Conservation (phyloP, 2,888 invertebrate genomes). For the Pristionchus japonicus region DNA sequence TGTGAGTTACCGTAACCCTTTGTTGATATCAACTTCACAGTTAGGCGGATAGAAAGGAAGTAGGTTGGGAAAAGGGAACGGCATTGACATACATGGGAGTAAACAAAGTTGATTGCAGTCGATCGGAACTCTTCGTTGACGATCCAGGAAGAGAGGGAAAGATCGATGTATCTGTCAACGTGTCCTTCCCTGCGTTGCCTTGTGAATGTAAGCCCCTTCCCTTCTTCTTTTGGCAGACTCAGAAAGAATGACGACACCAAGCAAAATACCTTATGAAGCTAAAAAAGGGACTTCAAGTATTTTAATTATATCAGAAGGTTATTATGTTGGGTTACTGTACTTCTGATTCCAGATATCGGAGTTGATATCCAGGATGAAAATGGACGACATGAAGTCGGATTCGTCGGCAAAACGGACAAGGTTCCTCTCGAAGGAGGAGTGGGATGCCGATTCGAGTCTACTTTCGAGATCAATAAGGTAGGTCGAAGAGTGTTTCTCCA, state of each 20-base stretch:
- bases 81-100: neutral
- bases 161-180: conserved; percentile 72
- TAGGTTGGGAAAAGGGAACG: neutral
- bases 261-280: neutral
- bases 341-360: conserved; percentile 77
- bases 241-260: neutral
- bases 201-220: conserved; percentile 78
- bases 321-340: neutral
- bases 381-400: conserved; percentile 79
- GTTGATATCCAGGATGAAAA: conserved; percentile 81
- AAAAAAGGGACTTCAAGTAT: neutral
- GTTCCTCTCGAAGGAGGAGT: conserved; percentile 75
- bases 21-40: neutral
- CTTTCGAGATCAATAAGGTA: conserved; percentile 77
- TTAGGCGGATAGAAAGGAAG: neutral
- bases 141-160: conserved; percentile 44
- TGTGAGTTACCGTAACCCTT: conserved; percentile 54
- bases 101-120: conserved; percentile 73
- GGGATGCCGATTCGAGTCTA: conserved; percentile 79
- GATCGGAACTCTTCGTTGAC: conserved; percentile 77
- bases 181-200: conserved; percentile 77
- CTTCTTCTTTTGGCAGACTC: neutral
- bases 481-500: neutral
- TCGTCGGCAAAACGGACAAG: conserved; percentile 79
- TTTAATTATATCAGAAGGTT: too few relatives aligned